A percentile compares a stretch with the other conserved stretches of the same genome.
These are phyloP conservation scores for Palythoa heliodiscus DNA, from an alignment of 92 coral and sea anemone genomes.

Conservation along the genomic window DNA sequence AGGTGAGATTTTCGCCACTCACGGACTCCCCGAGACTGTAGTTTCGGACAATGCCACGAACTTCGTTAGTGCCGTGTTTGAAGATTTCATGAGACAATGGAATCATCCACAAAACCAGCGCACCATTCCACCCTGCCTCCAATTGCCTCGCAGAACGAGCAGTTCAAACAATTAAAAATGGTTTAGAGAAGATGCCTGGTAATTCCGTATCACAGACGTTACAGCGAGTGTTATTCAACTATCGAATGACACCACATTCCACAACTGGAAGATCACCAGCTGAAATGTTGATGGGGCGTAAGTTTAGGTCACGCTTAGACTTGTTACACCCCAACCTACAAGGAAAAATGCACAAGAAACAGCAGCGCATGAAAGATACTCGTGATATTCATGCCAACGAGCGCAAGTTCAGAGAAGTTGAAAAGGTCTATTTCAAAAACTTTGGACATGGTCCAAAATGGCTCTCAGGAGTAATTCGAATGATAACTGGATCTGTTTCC, in stretches of 20 bases:
- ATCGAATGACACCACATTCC: slow-evolving; percentile 57
- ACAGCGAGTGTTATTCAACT: slow-evolving; percentile 30
- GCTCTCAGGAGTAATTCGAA: slow-evolving; percentile 38
- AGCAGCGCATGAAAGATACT: slow-evolving; percentile 42
- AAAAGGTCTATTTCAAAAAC: slow-evolving; percentile 48
- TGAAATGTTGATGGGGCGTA: slow-evolving; percentile 51
- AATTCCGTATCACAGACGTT: slow-evolving; percentile 18
- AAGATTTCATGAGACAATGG: slow-evolving; percentile 46
- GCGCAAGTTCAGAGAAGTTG: slow-evolving; percentile 42
- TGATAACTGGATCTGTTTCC: slow-evolving; percentile 59
- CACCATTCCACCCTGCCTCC: slow-evolving; percentile 68
- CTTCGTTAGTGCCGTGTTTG: slow-evolving; percentile 32
- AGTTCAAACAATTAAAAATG: slow-evolving; percentile 58
- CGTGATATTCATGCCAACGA: slow-evolving; percentile 41
- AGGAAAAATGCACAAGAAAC: slow-evolving; percentile 55
- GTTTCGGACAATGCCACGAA: slow-evolving; percentile 35
- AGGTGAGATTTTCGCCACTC: slow-evolving; percentile 24
- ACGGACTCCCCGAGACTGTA: slow-evolving; percentile 37
- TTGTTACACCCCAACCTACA: slow-evolving; percentile 55
- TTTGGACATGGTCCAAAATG: slow-evolving; percentile 58
- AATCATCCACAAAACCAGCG: slow-evolving; percentile 49
- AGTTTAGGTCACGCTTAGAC: slow-evolving; percentile 55
- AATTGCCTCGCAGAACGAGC: slow-evolving; percentile 63
- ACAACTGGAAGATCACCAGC: slow-evolving; percentile 58
- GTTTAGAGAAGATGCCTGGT: slow-evolving; percentile 47